Percentiles rank a stretch among this genome's conserved stretches.
Evolutionary conservation across 2,888 invertebrate species (phyloP).

Genomic region (Dryobota labecula): DNA sequence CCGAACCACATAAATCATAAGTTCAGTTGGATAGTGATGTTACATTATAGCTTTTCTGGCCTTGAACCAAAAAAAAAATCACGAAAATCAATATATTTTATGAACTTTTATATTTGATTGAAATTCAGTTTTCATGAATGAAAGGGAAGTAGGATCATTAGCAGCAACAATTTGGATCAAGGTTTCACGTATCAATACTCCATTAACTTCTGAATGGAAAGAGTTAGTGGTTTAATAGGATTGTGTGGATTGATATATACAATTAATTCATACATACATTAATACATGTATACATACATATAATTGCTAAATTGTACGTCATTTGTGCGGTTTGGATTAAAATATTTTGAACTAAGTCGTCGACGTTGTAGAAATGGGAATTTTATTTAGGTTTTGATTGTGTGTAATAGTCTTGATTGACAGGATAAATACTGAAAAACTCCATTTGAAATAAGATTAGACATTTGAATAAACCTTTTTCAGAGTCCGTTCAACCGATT

Average conservation of each 20-base stretch:
- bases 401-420: not conserved
- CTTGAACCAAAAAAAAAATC: slow-evolving; percentile 37
- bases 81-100: slow-evolving; percentile 38
- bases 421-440: not conserved
- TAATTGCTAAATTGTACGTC: slow-evolving; percentile 45
- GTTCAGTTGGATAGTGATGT: too few species aligned
- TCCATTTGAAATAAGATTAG: too few species aligned
- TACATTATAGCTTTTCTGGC: not conserved
- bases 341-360: slow-evolving; percentile 11
- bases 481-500: too few species aligned
- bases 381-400: not conserved
- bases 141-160: slow-evolving; percentile 55
- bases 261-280: too few species aligned
- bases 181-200: slow-evolving; percentile 62
- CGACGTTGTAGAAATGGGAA: not conserved
- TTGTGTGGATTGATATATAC: too few species aligned
- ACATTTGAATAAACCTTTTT: too few species aligned
- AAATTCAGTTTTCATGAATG: slow-evolving; percentile 44
- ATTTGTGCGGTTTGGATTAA: slow-evolving; percentile 25
- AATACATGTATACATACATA: too few species aligned
- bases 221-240: slow-evolving; percentile 30
- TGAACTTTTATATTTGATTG: slow-evolving; percentile 35
- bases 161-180: slow-evolving; percentile 65
- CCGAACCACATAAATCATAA: not conserved
- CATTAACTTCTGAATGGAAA: slow-evolving; percentile 63